These are phyloP conservation scores for Silurus aristotelis DNA, from an alignment of 2,797 vertebrate species.

Conservation along the genomic window DNA sequence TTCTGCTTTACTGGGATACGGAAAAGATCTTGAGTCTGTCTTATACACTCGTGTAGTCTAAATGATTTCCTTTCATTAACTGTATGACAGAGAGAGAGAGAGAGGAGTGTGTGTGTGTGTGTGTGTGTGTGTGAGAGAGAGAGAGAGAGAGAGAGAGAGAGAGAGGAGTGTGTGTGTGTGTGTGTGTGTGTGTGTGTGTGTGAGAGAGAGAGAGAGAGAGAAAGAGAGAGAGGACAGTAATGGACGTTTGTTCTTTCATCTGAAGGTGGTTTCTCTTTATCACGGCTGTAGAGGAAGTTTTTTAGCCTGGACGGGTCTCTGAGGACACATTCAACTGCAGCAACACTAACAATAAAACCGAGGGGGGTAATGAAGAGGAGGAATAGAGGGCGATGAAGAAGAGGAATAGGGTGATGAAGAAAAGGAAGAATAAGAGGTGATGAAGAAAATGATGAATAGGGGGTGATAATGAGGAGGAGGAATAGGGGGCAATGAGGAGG, in stretches of 20 bases:
- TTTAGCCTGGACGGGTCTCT: slow-evolving; percentile 1
- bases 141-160: too few relatives aligned
- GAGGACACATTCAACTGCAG: not conserved
- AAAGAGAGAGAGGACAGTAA: not conserved
- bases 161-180: too few relatives aligned
- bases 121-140: too few relatives aligned
- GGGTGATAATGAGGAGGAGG: too few relatives aligned
- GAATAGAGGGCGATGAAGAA: too few relatives aligned
- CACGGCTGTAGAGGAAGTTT: slow-evolving; percentile 21
- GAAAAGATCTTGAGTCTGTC: not conserved
- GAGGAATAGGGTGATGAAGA: too few relatives aligned
- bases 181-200: slow-evolving; percentile 2
- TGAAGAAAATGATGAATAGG: too few relatives aligned
- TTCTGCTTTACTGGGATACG: slow-evolving; percentile 4
- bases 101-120: too few relatives aligned
- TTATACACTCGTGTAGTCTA: not conserved
- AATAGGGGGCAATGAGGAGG: too few relatives aligned
- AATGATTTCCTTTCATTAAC: slow-evolving; percentile 29
- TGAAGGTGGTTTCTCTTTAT: slow-evolving; percentile 29
- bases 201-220: not conserved
- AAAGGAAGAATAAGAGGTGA: too few relatives aligned
- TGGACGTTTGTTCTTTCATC: slow-evolving; percentile 21
- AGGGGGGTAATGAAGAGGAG: not conserved
- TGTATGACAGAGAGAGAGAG: not conserved
- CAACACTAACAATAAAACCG: not conserved